Evolutionary conservation across 1,140 invertebrate genomes (phyloP), one percentile per base, ranked within the genome.

Genomic region (Teleogryllus occipitalis): DNA sequence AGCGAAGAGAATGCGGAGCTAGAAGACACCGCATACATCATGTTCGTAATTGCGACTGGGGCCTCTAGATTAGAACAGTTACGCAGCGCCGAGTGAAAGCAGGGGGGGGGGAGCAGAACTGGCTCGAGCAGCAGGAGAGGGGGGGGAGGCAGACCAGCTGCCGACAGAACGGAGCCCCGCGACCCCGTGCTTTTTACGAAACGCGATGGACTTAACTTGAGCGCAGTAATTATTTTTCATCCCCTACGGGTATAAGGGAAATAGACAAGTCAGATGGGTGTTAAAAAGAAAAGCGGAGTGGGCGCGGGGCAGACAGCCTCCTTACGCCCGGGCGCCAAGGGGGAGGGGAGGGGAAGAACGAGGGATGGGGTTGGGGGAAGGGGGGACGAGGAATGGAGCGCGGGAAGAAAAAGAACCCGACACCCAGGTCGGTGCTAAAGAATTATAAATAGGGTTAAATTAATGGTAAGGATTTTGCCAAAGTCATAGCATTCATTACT

Each of bases 181-280:
- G 27, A 39, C 27, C 27, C 39, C 72, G 46, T n/a, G 72, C 73
- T 79, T 54, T 39, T 79, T 79, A 65, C 73, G 73, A 79, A 79
- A 65, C 47, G n/a, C 73, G 78, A 47, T 75, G 78, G 78, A 79
- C 78, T 79, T 79, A 79, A 79, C 49, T 75, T 79, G 78, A 79
- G 78, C 78, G 47, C 39, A 21, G 78, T 75, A 79, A 79, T 79
- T 79, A 79, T 79, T 79, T 79, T 79, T 79, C 78, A 79, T 79
- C 15, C 78, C 78, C 78, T 75, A 65, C 78, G 78, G 78, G 78
- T 79, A 79, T 75, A 79, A 10, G 78, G 48, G 74, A 79, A 79
- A 79, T 79, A 79, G 78, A 79, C 78, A 79, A 79, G 78, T 79
- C 47, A 79, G 21, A 75, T 48, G 15, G 39, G 39, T 48, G 14